A percentile compares a stretch with the other conserved stretches of the same genome.
Conservation (phyloP, 1,140 invertebrate genomes). For the Colletes latitarsis region DNA sequence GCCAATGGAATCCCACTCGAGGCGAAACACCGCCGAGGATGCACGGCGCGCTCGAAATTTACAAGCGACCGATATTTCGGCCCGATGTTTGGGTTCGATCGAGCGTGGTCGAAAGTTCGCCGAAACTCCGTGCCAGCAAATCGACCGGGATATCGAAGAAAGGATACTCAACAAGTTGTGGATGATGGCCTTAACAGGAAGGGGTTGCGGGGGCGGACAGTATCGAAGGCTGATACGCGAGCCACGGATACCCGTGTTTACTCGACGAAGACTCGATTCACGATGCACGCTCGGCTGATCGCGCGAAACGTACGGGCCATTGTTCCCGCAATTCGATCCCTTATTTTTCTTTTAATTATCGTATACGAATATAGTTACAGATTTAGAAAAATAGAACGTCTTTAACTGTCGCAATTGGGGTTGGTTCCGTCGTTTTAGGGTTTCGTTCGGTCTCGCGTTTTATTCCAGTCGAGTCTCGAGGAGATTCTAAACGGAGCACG, state of each 20-base stretch:
- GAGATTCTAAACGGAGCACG: too few species aligned
- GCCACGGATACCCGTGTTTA: conserved; percentile 6
- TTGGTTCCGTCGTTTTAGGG: too few species aligned
- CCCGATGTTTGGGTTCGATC: not conserved
- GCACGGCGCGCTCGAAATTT: not conserved
- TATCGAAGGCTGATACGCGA: conserved; percentile 22
- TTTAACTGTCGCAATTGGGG: too few species aligned
- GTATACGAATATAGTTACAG: too few species aligned
- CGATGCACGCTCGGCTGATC: too few species aligned
- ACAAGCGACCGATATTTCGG: not conserved
- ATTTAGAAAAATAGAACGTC: too few species aligned
- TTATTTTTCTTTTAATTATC: too few species aligned
- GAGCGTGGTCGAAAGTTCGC: not conserved
- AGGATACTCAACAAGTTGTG: conserved; percentile 33
- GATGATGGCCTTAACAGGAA: not conserved
- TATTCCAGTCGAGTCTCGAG: too few species aligned
- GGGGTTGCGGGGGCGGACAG: conserved; percentile 9
- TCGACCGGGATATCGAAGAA: conserved; percentile 13
- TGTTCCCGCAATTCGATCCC: too few species aligned
- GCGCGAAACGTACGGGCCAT: too few species aligned
- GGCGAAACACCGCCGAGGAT: not conserved
- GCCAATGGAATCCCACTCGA: conserved; percentile 1
- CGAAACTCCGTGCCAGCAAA: not conserved
- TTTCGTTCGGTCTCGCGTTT: too few species aligned
- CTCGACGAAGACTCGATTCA: conserved; percentile 13